Evolutionary conservation across 2,113 vertebrate species (phyloP).

Genomic region (Oreotrochilus melanogaster): DNA sequence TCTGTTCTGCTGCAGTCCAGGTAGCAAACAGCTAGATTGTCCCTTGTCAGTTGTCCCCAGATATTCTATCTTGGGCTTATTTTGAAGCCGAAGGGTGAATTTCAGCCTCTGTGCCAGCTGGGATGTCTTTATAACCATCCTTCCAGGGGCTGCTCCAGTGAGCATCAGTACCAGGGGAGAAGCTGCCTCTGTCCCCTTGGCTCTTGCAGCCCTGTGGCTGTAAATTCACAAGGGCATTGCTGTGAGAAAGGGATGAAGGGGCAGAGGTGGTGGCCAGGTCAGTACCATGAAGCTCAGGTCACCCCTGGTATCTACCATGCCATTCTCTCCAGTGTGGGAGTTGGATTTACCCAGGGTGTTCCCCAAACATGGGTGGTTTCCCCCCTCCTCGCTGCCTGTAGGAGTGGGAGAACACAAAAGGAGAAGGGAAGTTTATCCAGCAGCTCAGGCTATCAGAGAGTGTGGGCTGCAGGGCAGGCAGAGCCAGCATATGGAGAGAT

Average conservation of each 20-base stretch:
- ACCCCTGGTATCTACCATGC: fast-evolving
- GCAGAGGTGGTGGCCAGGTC: background rate
- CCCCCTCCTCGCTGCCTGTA: background rate
- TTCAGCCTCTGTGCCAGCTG: fast-evolving
- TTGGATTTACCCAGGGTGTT: background rate
- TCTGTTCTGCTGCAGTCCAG: background rate
- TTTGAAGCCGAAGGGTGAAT: background rate
- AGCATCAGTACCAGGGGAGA: background rate
- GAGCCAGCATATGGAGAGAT: background rate
- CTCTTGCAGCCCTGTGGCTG: background rate
- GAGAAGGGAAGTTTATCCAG: background rate
- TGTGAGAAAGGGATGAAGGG: background rate
- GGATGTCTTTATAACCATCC: background rate
- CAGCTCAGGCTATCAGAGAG: background rate
- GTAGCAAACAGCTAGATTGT: background rate
- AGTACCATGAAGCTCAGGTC: background rate
- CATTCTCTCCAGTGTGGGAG: background rate
- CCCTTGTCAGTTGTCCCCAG: background rate
- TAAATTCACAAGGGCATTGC: background rate
- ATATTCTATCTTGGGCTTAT: background rate
- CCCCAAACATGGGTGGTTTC: background rate
- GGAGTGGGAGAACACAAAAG: background rate
- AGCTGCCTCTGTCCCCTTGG: background rate
- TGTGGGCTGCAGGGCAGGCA: background rate
- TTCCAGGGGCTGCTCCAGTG: background rate